Percentiles rank a stretch among this genome's conserved stretches.
phyloP scores from a whole-genome alignment of 2,113 vertebrate species.

The Macaca fascicularis region T2T-MFA8v1.1 NC_088381.1:69457001-69457500 shows the following conservation, averaged over 20 bases:
- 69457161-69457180: not conserved
- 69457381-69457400: not conserved
- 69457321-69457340: not conserved
- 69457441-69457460: not conserved
- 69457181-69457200: not conserved
- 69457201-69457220: not conserved
- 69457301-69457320: not conserved
- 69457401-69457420: slow-evolving; percentile 1
- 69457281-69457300: not conserved
- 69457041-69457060: not conserved
- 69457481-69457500: not conserved
- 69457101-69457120: not conserved
- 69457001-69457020: not conserved
- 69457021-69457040: not conserved
- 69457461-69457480: not conserved
- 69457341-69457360: not conserved
- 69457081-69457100: not conserved
- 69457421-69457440: slow-evolving; percentile 11
- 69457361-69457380: not conserved
- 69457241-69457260: not conserved
- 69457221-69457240: not conserved
- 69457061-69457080: not conserved
- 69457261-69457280: not conserved
- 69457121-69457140: too few relatives aligned
- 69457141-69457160: not conserved